Conservation (phyloP, 2,113 vertebrate genomes). For the Oncorhynchus keta region DNA sequence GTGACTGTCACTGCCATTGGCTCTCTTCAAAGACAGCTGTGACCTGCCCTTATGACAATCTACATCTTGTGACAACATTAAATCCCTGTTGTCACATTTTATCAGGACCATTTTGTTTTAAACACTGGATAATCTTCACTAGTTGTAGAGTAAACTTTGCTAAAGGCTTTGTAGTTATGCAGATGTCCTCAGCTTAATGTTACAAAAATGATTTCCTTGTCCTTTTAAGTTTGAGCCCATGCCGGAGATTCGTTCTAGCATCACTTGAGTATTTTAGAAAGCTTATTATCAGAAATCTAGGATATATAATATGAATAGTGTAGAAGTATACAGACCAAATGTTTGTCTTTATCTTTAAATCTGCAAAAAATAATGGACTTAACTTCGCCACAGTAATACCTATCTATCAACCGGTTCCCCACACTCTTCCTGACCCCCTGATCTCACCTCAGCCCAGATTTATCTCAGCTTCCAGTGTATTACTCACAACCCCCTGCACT, state of each 20-base stretch:
- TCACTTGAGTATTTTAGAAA: not conserved
- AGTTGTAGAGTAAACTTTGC: not conserved
- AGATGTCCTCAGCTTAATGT: slow-evolving; percentile 19
- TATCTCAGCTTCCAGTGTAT: slow-evolving; percentile 20
- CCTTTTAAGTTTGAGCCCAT: not conserved
- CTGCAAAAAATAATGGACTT: not conserved
- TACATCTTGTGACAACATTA: slow-evolving; percentile 39
- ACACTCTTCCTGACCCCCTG: slow-evolving; percentile 39
- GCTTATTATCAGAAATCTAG: slow-evolving; percentile 19
- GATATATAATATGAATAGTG: not conserved
- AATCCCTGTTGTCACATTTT: slow-evolving; percentile 25
- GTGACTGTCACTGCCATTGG: slow-evolving; percentile 60
- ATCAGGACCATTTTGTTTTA: not conserved
- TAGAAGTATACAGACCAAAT: slow-evolving; percentile 6
- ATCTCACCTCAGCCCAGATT: slow-evolving; percentile 46
- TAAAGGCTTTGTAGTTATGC: slow-evolving; percentile 16
- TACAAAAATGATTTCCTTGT: not conserved
- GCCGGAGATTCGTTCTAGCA: not conserved
- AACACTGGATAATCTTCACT: slow-evolving; percentile 6
- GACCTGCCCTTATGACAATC: slow-evolving; percentile 30
- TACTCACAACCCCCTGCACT: slow-evolving; percentile 65
- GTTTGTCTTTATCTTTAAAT: slow-evolving; percentile 7
- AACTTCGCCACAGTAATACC: slow-evolving; percentile 32
- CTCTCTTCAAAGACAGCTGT: slow-evolving; percentile 36
- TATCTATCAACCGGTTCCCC: slow-evolving; percentile 33